phyloP scores from a whole-genome alignment of 2,888 invertebrate genomes.

The Anaspis maculata region DNA sequence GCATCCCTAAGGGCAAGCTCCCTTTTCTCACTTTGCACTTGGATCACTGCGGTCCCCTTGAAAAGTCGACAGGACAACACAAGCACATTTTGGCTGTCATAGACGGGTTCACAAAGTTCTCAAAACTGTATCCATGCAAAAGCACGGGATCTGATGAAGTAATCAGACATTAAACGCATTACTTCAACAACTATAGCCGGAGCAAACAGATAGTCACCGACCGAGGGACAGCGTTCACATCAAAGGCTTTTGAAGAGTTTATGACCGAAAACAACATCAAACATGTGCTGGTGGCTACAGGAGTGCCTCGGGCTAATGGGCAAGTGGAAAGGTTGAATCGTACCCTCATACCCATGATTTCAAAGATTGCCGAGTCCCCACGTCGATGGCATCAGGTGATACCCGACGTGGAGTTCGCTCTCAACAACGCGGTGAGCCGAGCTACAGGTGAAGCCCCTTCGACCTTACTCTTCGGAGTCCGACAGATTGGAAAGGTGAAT shows the following conservation, averaged over 20 bases:
- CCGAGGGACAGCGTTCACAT: slow-evolving; percentile 32
- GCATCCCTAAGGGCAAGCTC: slow-evolving; percentile 22
- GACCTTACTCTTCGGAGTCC: neutral
- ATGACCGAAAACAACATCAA: slow-evolving; percentile 24
- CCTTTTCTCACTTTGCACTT: neutral
- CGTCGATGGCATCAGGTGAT: slow-evolving; percentile 29
- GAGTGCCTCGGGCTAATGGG: slow-evolving; percentile 22
- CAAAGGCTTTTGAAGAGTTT: slow-evolving; percentile 26
- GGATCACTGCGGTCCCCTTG: neutral
- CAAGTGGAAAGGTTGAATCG: slow-evolving; percentile 19
- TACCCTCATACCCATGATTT: slow-evolving; percentile 20
- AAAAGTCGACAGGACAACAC: neutral
- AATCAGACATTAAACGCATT: slow-evolving; percentile 14
- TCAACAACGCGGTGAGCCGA: slow-evolving; percentile 12
- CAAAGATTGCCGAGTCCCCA: slow-evolving; percentile 17
- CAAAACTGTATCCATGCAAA: neutral
- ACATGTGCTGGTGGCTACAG: slow-evolving; percentile 23
- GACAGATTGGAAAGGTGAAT: neutral
- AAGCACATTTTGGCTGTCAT: slow-evolving; percentile 25
- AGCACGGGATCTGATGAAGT: slow-evolving; percentile 5
- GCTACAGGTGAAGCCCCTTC: slow-evolving; percentile 6
- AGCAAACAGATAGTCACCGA: slow-evolving; percentile 29
- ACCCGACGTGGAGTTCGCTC: slow-evolving; percentile 23
- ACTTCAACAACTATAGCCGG: slow-evolving; percentile 18
- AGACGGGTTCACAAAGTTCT: slow-evolving; percentile 25